phyloP scores from a whole-genome alignment of 1,140 invertebrate species.

The Maconellicoccus hirsutus region DNA sequence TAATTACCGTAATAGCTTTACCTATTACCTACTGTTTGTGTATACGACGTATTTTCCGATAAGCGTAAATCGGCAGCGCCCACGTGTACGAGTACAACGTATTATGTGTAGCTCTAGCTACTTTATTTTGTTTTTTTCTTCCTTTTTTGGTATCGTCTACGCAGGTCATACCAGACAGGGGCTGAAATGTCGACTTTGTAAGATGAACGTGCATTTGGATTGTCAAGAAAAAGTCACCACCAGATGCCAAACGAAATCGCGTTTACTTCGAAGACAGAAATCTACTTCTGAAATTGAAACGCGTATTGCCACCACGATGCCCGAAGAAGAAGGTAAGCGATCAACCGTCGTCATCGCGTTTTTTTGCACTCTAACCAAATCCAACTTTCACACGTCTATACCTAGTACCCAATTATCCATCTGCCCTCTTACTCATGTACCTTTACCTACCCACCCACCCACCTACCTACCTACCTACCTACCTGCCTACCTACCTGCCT shows the following conservation, averaged over 20 bases:
- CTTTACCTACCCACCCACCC: conserved; percentile 5
- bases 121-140: not conserved
- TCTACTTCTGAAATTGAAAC: conserved; percentile 66
- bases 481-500: not conserved
- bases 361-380: no score
- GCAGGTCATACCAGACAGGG: conserved; percentile 87
- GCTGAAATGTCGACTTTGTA: conserved; percentile 75
- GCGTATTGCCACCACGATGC: conserved; percentile 43
- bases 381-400: no score
- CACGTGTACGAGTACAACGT: no score
- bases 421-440: not conserved
- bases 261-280: conserved; percentile 72
- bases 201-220: conserved; percentile 81
- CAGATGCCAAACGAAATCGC: conserved; percentile 69
- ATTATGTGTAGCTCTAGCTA: no score
- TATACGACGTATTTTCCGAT: no score
- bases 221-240: conserved; percentile 62
- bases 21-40: no score
- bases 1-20: no score
- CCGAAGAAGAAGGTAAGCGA: conserved; percentile 56
- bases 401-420: no score
- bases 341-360: not conserved
- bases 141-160: no score
- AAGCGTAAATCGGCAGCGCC: no score
- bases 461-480: not conserved